Evolutionary conservation across 2,888 invertebrate species (phyloP).

Genomic region (Ptychoptera contaminata): DNA sequence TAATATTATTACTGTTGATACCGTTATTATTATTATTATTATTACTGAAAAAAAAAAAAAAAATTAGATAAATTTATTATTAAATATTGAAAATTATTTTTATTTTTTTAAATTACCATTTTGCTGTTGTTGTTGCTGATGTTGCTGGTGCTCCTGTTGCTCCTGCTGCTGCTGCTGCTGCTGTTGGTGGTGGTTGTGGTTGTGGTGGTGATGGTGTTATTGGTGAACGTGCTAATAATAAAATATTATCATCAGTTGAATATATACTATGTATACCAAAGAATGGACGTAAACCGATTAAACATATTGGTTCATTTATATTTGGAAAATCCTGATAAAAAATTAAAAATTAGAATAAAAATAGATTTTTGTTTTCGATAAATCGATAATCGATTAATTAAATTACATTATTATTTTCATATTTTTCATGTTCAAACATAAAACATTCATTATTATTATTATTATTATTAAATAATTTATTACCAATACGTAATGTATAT

Average conservation of each 20-base stretch:
- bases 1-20: no score
- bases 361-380: slow-evolving; percentile 3
- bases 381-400: neutral
- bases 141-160: neutral
- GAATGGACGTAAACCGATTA: slow-evolving; percentile 52
- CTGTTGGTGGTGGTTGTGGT: neutral
- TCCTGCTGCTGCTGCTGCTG: neutral
- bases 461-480: slow-evolving; percentile 32
- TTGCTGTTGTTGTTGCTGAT: neutral
- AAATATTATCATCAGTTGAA: slow-evolving; percentile 29
- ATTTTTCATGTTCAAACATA: no score
- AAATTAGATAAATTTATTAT: no score
- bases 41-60: no score
- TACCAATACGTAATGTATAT: slow-evolving; percentile 50
- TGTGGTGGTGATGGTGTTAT: neutral
- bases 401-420: no score
- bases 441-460: no score
- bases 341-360: slow-evolving; percentile 5
- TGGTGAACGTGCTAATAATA: slow-evolving; percentile 24
- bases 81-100: no score
- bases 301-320: slow-evolving; percentile 42
- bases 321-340: slow-evolving; percentile 36
- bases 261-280: slow-evolving; percentile 36
- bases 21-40: no score
- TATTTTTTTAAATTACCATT: neutral